Evolutionary conservation across 2,888 invertebrate species (phyloP).

Genomic region (Metacarcinus magister): DNA sequence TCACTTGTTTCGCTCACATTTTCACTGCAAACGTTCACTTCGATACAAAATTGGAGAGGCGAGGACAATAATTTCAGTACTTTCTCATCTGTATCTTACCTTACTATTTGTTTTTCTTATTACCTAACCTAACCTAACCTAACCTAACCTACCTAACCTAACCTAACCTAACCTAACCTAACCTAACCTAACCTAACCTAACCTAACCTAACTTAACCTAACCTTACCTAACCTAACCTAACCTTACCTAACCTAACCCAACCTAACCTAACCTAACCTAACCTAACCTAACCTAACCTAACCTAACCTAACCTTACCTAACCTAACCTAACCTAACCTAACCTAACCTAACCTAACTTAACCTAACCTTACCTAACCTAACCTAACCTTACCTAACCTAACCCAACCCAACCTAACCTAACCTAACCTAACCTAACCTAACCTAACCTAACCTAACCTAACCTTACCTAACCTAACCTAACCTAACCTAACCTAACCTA

Average conservation of each 20-base stretch:
- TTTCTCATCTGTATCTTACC: background rate
- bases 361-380: constrained; percentile 14
- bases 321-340: background rate
- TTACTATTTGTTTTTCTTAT: background rate
- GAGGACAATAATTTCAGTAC: background rate
- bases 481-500: too few relatives aligned
- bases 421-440: too few relatives aligned
- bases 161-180: constrained; percentile 46
- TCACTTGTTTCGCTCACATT: background rate
- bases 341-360: constrained; percentile 31
- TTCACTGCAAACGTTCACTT: background rate
- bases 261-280: constrained; percentile 51
- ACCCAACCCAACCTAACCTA: constrained; percentile 43
- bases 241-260: constrained; percentile 49
- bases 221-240: constrained; percentile 7
- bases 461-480: too few relatives aligned
- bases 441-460: too few relatives aligned
- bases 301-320: constrained; percentile 10
- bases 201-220: constrained; percentile 21
- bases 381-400: constrained; percentile 13
- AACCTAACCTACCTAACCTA: too few relatives aligned
- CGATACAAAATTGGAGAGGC: background rate
- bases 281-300: constrained; percentile 43
- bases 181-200: constrained; percentile 47
- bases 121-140: background rate